Evolutionary conservation across 2,888 invertebrate genomes (phyloP).

Genomic region (Chymomyza procnemis): DNA sequence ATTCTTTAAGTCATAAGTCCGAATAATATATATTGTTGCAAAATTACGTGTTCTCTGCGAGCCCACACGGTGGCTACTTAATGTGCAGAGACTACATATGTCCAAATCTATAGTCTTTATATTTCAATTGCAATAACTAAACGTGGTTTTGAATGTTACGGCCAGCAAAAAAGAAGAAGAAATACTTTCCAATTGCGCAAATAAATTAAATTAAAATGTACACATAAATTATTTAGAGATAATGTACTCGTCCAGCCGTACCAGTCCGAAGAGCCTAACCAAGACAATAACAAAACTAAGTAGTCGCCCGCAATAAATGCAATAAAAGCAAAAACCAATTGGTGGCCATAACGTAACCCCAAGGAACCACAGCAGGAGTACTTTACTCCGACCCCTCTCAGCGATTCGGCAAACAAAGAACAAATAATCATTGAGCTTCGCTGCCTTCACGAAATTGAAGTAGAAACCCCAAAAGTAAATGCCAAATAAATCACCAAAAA

Average conservation of each 20-base stretch:
- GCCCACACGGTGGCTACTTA: neutral
- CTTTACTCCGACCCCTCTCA: neutral
- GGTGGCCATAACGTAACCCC: conserved; percentile 45
- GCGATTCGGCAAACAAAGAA: neutral
- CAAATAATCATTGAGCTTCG: neutral
- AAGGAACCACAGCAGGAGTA: conserved; percentile 28
- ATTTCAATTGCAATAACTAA: conserved; percentile 17
- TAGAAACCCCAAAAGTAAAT: conserved; percentile 37
- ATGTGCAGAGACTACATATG: neutral
- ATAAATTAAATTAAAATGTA: conserved; percentile 72
- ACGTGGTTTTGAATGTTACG: neutral
- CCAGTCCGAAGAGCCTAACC: neutral
- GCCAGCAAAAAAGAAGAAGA: conserved; percentile 48
- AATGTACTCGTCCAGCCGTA: conserved; percentile 50
- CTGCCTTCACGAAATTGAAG: neutral
- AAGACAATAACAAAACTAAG: conserved; percentile 60
- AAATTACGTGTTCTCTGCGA: too few relatives aligned
- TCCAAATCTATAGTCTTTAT: neutral
- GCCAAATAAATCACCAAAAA: conserved; percentile 62
- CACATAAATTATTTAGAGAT: conserved; percentile 72
- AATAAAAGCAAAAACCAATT: conserved; percentile 70
- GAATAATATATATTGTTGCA: too few relatives aligned
- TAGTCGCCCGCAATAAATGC: conserved; percentile 58
- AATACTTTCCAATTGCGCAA: conserved; percentile 56
- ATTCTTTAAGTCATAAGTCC: too few relatives aligned